Evolutionary conservation across 2,888 invertebrate species (phyloP).

Genomic region (Drosophila leonis): DNA sequence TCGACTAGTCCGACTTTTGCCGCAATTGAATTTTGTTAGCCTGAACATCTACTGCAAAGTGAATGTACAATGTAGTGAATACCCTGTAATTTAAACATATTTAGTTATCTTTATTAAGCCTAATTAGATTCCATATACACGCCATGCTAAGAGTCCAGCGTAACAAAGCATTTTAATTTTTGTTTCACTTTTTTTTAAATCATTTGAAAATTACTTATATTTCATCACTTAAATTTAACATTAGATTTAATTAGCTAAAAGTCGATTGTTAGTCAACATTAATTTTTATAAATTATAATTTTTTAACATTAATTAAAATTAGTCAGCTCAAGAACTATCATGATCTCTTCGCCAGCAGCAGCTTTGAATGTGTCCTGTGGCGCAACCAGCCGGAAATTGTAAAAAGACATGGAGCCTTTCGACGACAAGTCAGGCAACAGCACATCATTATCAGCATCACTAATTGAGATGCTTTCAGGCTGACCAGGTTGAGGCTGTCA

Average conservation of each 20-base stretch:
- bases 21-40: slow-evolving; percentile 68
- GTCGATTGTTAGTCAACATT: neutral
- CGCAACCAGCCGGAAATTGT: slow-evolving; percentile 25
- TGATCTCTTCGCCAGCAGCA: slow-evolving; percentile 11
- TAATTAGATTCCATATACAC: too few species aligned
- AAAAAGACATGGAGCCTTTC: slow-evolving; percentile 29
- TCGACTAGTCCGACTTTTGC: slow-evolving; percentile 52
- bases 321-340: slow-evolving; percentile 12
- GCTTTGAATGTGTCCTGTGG: slow-evolving; percentile 11
- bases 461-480: slow-evolving; percentile 67
- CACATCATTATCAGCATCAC: slow-evolving; percentile 34
- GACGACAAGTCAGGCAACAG: slow-evolving; percentile 2
- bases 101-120: neutral
- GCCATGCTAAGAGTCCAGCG: neutral
- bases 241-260: slow-evolving; percentile 33
- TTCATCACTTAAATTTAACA: slow-evolving; percentile 75
- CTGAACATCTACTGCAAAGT: slow-evolving; percentile 2
- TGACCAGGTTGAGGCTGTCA: slow-evolving; percentile 31
- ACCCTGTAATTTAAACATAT: slow-evolving; percentile 15
- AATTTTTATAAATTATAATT: slow-evolving; percentile 30
- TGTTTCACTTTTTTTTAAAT: slow-evolving; percentile 16
- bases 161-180: neutral
- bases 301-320: slow-evolving; percentile 22
- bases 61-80: neutral
- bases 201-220: slow-evolving; percentile 77